These are phyloP conservation scores for Agonopterix subpropinquella DNA, from an alignment of 2,888 invertebrate species.

Conservation along the genomic window DNA sequence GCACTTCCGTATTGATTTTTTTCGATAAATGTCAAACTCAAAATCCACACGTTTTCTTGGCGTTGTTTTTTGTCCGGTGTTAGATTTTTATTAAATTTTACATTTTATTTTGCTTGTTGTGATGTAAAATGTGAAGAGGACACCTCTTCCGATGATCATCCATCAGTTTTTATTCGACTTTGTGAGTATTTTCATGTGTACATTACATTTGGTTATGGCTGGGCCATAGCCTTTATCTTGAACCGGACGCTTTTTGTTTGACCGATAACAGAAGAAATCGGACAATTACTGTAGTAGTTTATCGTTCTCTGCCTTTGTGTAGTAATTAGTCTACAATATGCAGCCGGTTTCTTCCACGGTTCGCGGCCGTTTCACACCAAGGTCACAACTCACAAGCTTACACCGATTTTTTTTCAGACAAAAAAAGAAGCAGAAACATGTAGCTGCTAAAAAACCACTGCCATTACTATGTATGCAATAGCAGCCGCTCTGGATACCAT, in stretches of 20 bases:
- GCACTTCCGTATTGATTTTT: slow-evolving; percentile 6
- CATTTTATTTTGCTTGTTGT: slow-evolving; percentile 48
- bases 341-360: too few relatives aligned
- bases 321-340: too few relatives aligned
- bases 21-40: slow-evolving; percentile 36
- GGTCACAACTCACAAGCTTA: too few relatives aligned
- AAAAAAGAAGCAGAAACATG: slow-evolving; percentile 42
- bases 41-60: slow-evolving; percentile 70
- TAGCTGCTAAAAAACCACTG: slow-evolving; percentile 37
- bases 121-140: slow-evolving; percentile 59
- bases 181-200: slow-evolving; percentile 39
- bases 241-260: slow-evolving; percentile 11
- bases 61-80: slow-evolving; percentile 70
- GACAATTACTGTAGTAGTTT: not conserved
- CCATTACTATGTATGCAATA: slow-evolving; percentile 49
- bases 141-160: slow-evolving; percentile 36
- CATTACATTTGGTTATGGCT: slow-evolving; percentile 7
- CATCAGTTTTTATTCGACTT: slow-evolving; percentile 43
- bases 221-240: slow-evolving; percentile 17
- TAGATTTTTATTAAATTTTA: slow-evolving; percentile 55
- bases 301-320: too few relatives aligned
- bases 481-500: slow-evolving; percentile 38
- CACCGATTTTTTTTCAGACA: slow-evolving; percentile 26
- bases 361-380: too few relatives aligned
- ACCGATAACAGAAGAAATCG: slow-evolving; percentile 1